Percentiles rank a stretch among this genome's conserved stretches.
Evolutionary conservation across 2,113 vertebrate species (phyloP).

Genomic region (Hypanus sabinus): DNA sequence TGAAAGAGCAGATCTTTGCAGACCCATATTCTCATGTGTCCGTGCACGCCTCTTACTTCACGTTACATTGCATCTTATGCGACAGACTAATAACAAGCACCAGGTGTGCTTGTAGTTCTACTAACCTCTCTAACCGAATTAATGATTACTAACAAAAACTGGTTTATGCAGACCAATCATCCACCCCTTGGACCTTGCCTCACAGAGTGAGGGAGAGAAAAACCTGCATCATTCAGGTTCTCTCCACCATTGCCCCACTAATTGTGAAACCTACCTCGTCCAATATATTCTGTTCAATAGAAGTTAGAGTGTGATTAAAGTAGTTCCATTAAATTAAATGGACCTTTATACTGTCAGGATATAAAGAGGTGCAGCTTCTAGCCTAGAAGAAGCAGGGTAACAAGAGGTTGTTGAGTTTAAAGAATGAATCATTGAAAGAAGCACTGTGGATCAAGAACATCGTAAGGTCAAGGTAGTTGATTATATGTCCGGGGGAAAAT

Average conservation of each 20-base stretch:
- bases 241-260: not conserved
- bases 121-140: slow-evolving; percentile 32
- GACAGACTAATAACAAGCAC: not conserved
- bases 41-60: too few relatives aligned
- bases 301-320: not conserved
- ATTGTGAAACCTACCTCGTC: not conserved
- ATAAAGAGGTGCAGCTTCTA: not conserved
- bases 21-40: not conserved
- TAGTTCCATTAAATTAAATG: too few relatives aligned
- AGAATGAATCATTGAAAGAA: not conserved
- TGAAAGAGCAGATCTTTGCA: not conserved
- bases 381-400: not conserved
- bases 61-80: not conserved
- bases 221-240: not conserved
- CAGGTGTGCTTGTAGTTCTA: not conserved
- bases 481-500: not conserved
- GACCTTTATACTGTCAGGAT: not conserved
- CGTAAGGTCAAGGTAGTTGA: not conserved
- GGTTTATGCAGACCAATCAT: not conserved
- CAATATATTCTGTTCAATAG: not conserved
- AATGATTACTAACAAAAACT: not conserved
- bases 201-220: not conserved
- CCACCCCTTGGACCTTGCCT: not conserved
- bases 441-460: not conserved
- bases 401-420: not conserved